Percentiles rank a stretch among this genome's conserved stretches.
phyloP scores from a whole-genome alignment of 2,797 vertebrate genomes.

The Pantherophis vulpinus region DNA sequence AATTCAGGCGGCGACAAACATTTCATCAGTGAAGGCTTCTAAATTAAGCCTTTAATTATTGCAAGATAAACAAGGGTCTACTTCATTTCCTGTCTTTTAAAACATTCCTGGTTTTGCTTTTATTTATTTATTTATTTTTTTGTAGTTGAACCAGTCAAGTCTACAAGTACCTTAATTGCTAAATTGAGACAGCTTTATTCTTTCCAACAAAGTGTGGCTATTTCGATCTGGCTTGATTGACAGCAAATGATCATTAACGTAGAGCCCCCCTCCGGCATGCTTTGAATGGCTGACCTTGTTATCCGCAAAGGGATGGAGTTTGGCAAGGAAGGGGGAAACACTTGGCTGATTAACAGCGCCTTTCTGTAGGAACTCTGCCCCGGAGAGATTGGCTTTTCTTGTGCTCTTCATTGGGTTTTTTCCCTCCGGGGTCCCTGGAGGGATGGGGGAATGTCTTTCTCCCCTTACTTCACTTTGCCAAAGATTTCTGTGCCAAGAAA shows the following conservation, averaged over 20 bases:
- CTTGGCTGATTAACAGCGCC: neutral
- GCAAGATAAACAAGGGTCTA: neutral
- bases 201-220: neutral
- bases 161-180: neutral
- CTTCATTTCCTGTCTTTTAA: constrained; percentile 3
- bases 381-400: neutral
- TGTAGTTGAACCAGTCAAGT: neutral
- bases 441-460: neutral
- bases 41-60: constrained; percentile 13
- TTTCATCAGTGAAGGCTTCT: constrained; percentile 33
- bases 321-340: constrained; percentile 24
- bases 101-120: neutral
- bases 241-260: constrained; percentile 16
- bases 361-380: neutral
- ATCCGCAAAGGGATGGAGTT: neutral
- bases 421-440: neutral
- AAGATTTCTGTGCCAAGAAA: neutral
- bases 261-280: neutral
- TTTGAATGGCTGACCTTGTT: constrained; percentile 23
- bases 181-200: neutral
- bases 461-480: neutral
- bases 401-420: neutral
- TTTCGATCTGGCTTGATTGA: neutral
- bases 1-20: neutral
- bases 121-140: too few species aligned